Percentiles rank a stretch among this genome's conserved stretches.
Conservation (phyloP, 2,888 invertebrate species). For the Gibbula magus region DNA sequence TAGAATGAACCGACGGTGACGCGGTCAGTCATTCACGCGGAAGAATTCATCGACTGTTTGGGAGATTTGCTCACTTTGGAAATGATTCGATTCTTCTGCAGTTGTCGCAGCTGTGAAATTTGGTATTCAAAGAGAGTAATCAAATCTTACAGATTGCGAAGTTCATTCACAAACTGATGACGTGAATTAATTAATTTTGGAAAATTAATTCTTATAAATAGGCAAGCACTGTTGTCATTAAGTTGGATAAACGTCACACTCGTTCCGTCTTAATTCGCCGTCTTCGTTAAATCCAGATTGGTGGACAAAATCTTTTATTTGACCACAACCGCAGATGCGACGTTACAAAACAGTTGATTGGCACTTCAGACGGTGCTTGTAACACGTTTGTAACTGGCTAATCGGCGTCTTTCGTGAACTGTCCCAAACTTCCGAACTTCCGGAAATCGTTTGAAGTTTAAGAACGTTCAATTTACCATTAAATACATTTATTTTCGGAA, state of each 20-base stretch:
- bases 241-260: not conserved
- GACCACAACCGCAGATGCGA: too few relatives aligned
- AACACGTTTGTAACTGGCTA: too few relatives aligned
- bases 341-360: too few relatives aligned
- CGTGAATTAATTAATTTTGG: constrained; percentile 15
- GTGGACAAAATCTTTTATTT: too few relatives aligned
- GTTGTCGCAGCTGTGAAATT: constrained; percentile 12
- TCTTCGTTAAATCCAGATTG: too few relatives aligned
- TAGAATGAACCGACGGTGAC: not conserved
- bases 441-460: too few relatives aligned
- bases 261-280: too few relatives aligned
- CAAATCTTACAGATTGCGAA: constrained; percentile 5
- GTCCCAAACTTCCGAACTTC: too few relatives aligned
- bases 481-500: too few relatives aligned
- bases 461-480: too few relatives aligned
- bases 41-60: constrained; percentile 5
- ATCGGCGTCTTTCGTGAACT: too few relatives aligned
- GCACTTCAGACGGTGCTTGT: too few relatives aligned
- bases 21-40: constrained; percentile 5
- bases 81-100: constrained; percentile 16
- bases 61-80: constrained; percentile 9
- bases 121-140: not conserved
- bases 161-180: constrained; percentile 6
- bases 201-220: constrained; percentile 17
- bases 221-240: not conserved